Evolutionary conservation across 2,888 invertebrate genomes (phyloP).

Genomic region (Caradrina kadenii): DNA sequence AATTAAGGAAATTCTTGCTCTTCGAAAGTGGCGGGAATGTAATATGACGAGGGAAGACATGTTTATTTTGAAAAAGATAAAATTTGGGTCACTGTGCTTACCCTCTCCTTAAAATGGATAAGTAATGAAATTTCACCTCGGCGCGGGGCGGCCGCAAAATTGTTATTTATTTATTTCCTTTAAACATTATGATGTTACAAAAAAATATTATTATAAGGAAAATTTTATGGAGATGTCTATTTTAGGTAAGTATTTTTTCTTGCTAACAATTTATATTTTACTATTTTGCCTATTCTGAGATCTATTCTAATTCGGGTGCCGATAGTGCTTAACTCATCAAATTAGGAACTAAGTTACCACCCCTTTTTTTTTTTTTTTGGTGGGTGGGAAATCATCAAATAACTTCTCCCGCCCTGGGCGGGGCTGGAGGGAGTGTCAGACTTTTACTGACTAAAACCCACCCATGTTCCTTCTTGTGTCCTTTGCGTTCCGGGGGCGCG

Average conservation of each 20-base stretch:
- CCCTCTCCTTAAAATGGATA: slow-evolving; percentile 65
- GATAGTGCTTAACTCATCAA: no score
- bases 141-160: slow-evolving; percentile 39
- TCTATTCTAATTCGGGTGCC: no score
- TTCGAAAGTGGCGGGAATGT: slow-evolving; percentile 51
- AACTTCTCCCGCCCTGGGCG: no score
- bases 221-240: not conserved
- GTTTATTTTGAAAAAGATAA: slow-evolving; percentile 66
- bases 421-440: no score
- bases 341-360: no score
- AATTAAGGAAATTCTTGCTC: slow-evolving; percentile 55
- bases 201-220: slow-evolving; percentile 15
- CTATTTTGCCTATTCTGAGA: not conserved
- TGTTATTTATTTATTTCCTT: slow-evolving; percentile 63
- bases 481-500: no score
- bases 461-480: no score
- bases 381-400: no score
- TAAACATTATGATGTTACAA: slow-evolving; percentile 40
- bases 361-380: no score
- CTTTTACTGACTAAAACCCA: no score
- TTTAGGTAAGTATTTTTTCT: not conserved
- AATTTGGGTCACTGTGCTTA: slow-evolving; percentile 68
- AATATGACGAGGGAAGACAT: slow-evolving; percentile 61
- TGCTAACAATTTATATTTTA: not conserved
- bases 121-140: slow-evolving; percentile 70